These are phyloP conservation scores for Vulpes ferrilata DNA, from an alignment of 2,113 vertebrate species.

Conservation along the genomic window DNA sequence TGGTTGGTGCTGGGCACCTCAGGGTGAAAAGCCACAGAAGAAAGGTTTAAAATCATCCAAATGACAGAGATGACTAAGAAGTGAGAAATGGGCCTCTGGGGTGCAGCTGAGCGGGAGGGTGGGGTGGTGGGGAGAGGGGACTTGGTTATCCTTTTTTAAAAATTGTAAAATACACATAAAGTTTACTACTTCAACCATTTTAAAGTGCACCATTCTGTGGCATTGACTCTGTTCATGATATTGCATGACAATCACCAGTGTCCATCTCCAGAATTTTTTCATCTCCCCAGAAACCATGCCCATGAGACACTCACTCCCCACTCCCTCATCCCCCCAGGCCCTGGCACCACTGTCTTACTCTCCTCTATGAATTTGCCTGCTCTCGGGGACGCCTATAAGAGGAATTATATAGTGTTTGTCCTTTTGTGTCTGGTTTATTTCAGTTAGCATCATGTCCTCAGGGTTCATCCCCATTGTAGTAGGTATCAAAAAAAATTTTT, in stretches of 20 bases:
- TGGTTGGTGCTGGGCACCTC: neutral
- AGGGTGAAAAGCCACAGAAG: neutral
- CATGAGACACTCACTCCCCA: neutral
- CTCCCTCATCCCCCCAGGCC: neutral
- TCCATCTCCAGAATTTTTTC: neutral
- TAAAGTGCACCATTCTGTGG: neutral
- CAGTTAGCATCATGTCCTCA: neutral
- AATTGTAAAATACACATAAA: neutral
- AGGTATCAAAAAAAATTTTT: no score
- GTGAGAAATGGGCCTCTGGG: neutral
- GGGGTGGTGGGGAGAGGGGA: neutral
- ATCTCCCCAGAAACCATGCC: neutral
- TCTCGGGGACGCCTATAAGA: neutral
- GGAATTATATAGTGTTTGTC: neutral
- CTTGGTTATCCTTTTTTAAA: neutral
- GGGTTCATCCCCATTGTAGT: neutral
- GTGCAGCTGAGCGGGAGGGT: neutral
- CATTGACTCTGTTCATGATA: neutral
- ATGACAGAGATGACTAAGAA: neutral
- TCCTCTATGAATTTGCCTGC: neutral
- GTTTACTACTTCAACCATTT: neutral
- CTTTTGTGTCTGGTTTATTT: neutral
- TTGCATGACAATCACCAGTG: neutral
- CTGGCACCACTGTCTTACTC: neutral
- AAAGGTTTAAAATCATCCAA: neutral